Base-by-base conservation (phyloP, 2,888 invertebrate genomes). In the Erebia ligea region DNA sequence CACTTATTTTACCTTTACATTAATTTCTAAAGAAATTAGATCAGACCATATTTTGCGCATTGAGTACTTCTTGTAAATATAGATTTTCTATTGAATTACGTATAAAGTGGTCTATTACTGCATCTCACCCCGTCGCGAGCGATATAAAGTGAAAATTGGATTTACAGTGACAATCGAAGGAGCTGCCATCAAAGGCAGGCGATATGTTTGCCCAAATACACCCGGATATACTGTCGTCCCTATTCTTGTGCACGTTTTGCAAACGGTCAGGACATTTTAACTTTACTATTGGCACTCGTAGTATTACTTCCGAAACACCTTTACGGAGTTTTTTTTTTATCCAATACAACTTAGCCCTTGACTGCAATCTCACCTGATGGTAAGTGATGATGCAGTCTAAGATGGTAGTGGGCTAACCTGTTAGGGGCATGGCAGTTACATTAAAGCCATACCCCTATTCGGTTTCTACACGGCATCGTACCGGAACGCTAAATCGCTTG, bases 141-240 rank as follows among this genome's bases (percentile, higher is more conserved):
- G 87, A 89, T 92, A 90, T 91, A 89, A 87, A 90, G 89, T 88
- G 88, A 88, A 91, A 93, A 93, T 93, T 93, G 91, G 88, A 92
- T 93, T 93, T 91, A 88, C 86, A 89, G 88, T 92, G 90, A 93
- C 92, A 90, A 93, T 91, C 87, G 91, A 83, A 88, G 86, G 88
- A 87, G 87, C 86, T 88, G 85, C 91, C 87, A 89, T 92, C 91
- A 92, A 91, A 91, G 84, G 85, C 87, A 84, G 87, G 87, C 91
- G 83, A 86, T 84, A 90, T 88, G 84, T 90, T 89, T 87, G 82
- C 86, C 85, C 84, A 90, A 87, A 89, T 89, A 89, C 82, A 86
- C 83, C 86, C 87, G 86, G 83, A 86, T 87, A 86, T 87, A 84
- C 84, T 81, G 84, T 21, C 79, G 84, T 21, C 79, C 84, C 84